Base-by-base conservation (phyloP, 2,797 vertebrate species). In the Steatocranus sp. region DNA sequence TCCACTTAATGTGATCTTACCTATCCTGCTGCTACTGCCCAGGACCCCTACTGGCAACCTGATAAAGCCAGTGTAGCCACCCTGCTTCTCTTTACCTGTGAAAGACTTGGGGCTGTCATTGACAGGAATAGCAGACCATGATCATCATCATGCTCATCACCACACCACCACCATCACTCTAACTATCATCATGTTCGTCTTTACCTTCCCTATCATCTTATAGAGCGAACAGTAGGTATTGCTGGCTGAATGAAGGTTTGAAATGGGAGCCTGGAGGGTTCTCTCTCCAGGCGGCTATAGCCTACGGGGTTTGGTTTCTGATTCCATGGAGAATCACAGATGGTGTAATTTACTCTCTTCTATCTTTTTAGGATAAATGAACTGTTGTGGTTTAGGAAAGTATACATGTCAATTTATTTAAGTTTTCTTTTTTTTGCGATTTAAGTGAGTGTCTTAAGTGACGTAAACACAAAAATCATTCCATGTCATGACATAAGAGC, bases 1-100 rank as follows among this genome's bases (percentile, higher is more conserved):
- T 92, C 93, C 92, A 92, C 88, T 89, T 93, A 91, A 95, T 94
- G 92, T 94, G 92, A 91, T 94, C 93, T 94, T 87, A 85, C 83
- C 79, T 78, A 56, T 91, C 85, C 90, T 38, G 85, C 91, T 85
- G 91, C 80, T 81, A 76, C 84, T 14, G 81, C 76, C 80, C 82
- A 49, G 90, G 85, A 92, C 93, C 93, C 93, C 92, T 23, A 25
- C 89, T 2, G 94, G 38, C 83, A 83, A 20, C 87, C 79, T 93
- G 88, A 94, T 94, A 79, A 41, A 75, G 84, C 85, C 81, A 14
- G 73, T 10, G 2, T 56, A 73, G 91, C 81, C 23, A 43, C 79
- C 25, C 49, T 7, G 36, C 79, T 75, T 83, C 77, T 78, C 76
- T 83, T 83, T 75, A 87, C 85, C 91, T 73, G 83, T 79, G 80